phyloP scores from a whole-genome alignment of 2,797 vertebrate species.

The Sciurus vulgaris region DNA sequence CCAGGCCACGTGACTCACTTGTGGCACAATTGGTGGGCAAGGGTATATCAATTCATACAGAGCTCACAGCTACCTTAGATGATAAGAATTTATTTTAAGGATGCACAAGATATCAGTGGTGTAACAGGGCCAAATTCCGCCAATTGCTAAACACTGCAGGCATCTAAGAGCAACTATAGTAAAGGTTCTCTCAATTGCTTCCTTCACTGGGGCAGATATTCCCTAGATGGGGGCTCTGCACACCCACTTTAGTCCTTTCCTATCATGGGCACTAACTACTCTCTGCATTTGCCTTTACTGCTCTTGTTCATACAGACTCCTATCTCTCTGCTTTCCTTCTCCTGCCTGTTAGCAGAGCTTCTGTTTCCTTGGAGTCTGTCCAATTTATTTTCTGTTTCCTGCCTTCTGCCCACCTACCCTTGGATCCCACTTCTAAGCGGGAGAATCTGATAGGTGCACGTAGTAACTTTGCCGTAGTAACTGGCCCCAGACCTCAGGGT shows the following conservation, averaged over 20 bases:
- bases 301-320: background rate
- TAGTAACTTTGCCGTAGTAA: background rate
- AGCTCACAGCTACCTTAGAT: background rate
- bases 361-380: background rate
- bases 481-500: background rate
- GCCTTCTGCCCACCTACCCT: background rate
- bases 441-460: background rate
- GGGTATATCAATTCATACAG: background rate
- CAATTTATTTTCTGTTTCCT: background rate
- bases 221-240: background rate
- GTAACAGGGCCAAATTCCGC: background rate
- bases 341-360: background rate
- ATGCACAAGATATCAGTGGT: background rate
- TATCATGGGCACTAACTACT: background rate
- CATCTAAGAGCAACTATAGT: background rate
- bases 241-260: background rate
- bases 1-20: background rate
- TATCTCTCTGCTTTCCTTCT: background rate
- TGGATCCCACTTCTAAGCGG: background rate
- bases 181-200: background rate
- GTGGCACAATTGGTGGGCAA: background rate
- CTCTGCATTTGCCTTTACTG: background rate
- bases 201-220: background rate
- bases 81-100: slow-evolving; percentile 3
- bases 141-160: background rate